Evolutionary conservation across 2,113 vertebrate genomes (phyloP).

Genomic region (Oryzias celebensis): DNA sequence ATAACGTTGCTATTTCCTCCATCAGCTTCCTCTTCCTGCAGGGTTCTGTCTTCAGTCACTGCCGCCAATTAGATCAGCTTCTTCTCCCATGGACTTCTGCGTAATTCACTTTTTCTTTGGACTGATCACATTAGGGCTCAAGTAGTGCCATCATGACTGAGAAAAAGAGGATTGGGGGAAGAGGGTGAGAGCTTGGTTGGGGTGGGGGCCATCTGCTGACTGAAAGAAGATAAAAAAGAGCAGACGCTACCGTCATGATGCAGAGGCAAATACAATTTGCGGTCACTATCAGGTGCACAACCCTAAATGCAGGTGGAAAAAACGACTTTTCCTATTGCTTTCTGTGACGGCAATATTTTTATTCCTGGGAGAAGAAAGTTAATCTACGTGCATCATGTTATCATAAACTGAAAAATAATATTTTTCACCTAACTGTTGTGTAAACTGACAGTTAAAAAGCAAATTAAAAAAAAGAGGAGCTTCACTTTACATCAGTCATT

Average conservation of each 20-base stretch:
- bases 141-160: constrained; percentile 67
- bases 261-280: constrained; percentile 19
- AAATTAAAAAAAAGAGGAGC: too few species aligned
- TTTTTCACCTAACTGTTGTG: not conserved
- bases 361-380: not conserved
- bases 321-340: not conserved
- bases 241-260: constrained; percentile 20
- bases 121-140: constrained; percentile 75
- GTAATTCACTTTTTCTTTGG: constrained; percentile 77
- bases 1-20: constrained; percentile 71
- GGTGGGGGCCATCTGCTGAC: constrained; percentile 47
- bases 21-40: constrained; percentile 66
- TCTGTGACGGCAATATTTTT: not conserved
- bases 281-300: constrained; percentile 10
- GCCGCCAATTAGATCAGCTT: constrained; percentile 74
- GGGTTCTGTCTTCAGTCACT: constrained; percentile 76
- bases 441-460: not conserved
- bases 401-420: not conserved
- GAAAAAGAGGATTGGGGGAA: constrained; percentile 9
- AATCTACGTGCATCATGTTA: not conserved
- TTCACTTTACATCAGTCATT: too few species aligned
- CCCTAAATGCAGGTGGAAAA: not conserved
- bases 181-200: not conserved
- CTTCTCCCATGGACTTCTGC: constrained; percentile 69
- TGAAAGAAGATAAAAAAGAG: constrained; percentile 35